phyloP scores from a whole-genome alignment of 2,888 invertebrate genomes.

The Gandaritis pyraliata region DNA sequence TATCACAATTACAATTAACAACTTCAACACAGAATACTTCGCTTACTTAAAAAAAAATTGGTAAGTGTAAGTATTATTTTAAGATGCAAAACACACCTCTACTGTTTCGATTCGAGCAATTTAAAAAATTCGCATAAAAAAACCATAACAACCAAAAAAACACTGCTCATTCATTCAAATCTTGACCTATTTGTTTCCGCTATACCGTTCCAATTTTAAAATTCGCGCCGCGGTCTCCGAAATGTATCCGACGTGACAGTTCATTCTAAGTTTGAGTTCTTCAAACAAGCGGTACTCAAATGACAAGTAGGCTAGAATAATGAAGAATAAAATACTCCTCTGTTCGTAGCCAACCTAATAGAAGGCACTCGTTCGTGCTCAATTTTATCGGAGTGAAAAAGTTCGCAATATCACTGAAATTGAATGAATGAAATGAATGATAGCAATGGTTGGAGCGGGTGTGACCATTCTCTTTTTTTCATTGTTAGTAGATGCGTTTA shows the following conservation, averaged over 20 bases:
- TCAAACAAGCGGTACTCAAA: constrained; percentile 28
- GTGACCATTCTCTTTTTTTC: too few species aligned
- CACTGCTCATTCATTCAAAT: constrained; percentile 59
- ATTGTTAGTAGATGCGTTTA: too few species aligned
- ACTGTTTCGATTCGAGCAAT: constrained; percentile 2
- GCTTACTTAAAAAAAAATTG: too few species aligned
- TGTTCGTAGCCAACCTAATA: too few species aligned
- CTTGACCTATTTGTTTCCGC: constrained; percentile 59
- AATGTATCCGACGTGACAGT: constrained; percentile 52
- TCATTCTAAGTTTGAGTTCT: constrained; percentile 48
- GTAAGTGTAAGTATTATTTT: neutral
- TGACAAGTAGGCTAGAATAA: neutral
- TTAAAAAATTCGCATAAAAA: constrained; percentile 29
- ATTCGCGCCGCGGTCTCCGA: constrained; percentile 66
- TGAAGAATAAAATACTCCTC: too few species aligned
- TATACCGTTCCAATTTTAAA: constrained; percentile 67
- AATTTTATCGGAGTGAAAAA: too few species aligned
- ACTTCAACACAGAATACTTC: too few species aligned
- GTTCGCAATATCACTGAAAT: too few species aligned
- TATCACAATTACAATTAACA: too few species aligned
- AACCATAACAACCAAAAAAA: constrained; percentile 43
- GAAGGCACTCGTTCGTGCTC: too few species aligned
- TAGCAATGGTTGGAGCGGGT: too few species aligned
- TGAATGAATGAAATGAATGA: too few species aligned
- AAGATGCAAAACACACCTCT: constrained; percentile 10